Evolutionary conservation across 2,797 vertebrate species (phyloP).

Genomic region (Echiichthys vipera): DNA sequence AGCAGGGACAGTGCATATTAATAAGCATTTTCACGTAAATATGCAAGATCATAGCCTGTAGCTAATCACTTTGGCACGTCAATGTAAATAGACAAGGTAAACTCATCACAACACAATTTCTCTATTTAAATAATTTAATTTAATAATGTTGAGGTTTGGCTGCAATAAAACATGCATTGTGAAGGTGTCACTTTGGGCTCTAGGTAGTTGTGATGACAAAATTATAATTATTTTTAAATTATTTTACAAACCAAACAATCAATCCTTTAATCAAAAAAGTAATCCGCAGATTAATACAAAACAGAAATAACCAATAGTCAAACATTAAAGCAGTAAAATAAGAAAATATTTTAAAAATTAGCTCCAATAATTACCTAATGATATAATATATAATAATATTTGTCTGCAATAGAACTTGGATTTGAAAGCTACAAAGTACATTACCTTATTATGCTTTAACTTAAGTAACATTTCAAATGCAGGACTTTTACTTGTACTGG

Average conservation of each 20-base stretch:
- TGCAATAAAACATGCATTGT: not conserved
- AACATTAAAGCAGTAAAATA: no score
- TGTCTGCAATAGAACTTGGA: not conserved
- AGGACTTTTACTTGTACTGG: not conserved
- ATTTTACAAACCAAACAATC: not conserved
- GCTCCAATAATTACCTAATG: not conserved
- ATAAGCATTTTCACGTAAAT: no score
- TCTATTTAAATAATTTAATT: not conserved
- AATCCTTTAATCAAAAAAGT: not conserved
- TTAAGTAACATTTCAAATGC: not conserved
- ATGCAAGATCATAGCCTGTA: no score
- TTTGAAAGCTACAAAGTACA: not conserved
- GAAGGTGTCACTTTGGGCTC: not conserved
- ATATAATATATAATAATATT: not conserved
- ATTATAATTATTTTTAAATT: not conserved
- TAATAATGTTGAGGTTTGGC: not conserved
- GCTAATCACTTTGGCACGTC: no score
- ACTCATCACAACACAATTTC: no score
- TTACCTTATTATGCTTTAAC: not conserved
- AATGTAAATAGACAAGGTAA: no score
- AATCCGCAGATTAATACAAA: not conserved
- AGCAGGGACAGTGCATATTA: no score
- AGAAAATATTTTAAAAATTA: not conserved
- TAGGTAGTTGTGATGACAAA: not conserved
- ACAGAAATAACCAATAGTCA: no score